Evolutionary conservation across 2,797 vertebrate species (phyloP), one percentile per base, ranked within the genome.

Genomic region (Gymnothorax reevesii): DNA sequence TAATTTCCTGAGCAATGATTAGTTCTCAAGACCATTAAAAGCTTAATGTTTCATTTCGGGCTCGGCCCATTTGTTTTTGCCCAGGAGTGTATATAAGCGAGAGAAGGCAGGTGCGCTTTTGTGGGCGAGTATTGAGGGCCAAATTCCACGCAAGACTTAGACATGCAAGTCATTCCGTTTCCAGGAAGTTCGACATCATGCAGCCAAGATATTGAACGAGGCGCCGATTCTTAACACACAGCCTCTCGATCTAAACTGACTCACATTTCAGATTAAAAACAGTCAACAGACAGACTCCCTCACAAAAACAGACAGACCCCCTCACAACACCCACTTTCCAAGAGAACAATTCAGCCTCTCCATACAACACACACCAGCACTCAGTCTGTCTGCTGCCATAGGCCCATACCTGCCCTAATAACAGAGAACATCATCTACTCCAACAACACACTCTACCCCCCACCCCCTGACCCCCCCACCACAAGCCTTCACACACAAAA

Each of bases 401-500:
- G 49, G 88, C 25, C 64, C 57, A 57, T 87, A 62, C 82, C 86
- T 59, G n/a, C 83, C 6, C 20, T 42, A 10, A 42, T 42, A 33
- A 49, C 73, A 77, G 10, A 42, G 73, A 77, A 77, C 84, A 83
- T 54, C 4, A 27, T 88, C 82, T 87, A 52, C 57, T 88, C 27
- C 83, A 60, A 59, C 42, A 17, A 55, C 71, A 84, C 83, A 83
- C 88, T 84, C 85, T 22, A 59, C 57, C 85, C 15, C 82, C n/a
- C n/a, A n/a, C n/a, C n/a, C n/a, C n/a, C n/a, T n/a, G n/a, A n/a
- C n/a, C n/a, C 84, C 84, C 91, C 90, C 73, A 91, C 87, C 89
- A 91, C 90, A 13, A 15, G 85, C 90, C 84, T 84, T 79, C 87
- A 62, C 73, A 83, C 62, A 85, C 88, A 87, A 87, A 88, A 87